Base-by-base conservation (phyloP, 2,888 invertebrate genomes). In the Leucophora obtusa region DNA sequence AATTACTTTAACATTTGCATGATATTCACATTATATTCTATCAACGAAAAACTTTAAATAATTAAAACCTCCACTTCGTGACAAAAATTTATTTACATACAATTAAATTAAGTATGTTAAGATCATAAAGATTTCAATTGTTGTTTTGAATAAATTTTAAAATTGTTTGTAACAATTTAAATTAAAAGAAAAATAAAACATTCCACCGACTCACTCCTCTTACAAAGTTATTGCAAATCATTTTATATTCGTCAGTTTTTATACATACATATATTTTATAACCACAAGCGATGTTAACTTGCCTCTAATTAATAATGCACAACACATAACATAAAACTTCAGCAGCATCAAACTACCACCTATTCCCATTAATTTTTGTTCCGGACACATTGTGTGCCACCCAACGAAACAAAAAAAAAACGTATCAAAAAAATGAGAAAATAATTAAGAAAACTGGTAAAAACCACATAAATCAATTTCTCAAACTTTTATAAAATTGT, bases 401-500 rank as follows among this genome's bases (percentile, higher is more conserved):
- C 28, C 21, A 28, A 1, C 4, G 28, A 28, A 28, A 28, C 1
- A 7, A 28, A 7, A 28, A 28, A 28, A 28, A 28, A 6, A 1
- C 38, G 11, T 11, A 11, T 11, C 38, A 50, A 17, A 47, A 75
- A 78, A 43, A 24, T 47, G 18, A 50, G 63, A 76, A 75, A 81
- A 76, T 81, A 81, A 76, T 81, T 73, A 81, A 72, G 69, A 76
- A 65, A 73, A 73, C 65, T 60, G 75, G 38, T 21, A 66, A 73
- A 76, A 69, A 73, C 76, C 80, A 76, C 76, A 76, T 73, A 81
- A 81, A 81, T 76, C 76, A 81, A 76, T 69, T 81, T 69, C 69
- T 80, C 63, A 65, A 80, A 80, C 59, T 72, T 76, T 69, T 68
- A 21, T 14, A 53, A 43, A 68, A 78, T 38, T 18, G 21, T 17